These are phyloP conservation scores for Pharmacophagus antenor DNA, from an alignment of 2,888 invertebrate species.

Conservation along the genomic window DNA sequence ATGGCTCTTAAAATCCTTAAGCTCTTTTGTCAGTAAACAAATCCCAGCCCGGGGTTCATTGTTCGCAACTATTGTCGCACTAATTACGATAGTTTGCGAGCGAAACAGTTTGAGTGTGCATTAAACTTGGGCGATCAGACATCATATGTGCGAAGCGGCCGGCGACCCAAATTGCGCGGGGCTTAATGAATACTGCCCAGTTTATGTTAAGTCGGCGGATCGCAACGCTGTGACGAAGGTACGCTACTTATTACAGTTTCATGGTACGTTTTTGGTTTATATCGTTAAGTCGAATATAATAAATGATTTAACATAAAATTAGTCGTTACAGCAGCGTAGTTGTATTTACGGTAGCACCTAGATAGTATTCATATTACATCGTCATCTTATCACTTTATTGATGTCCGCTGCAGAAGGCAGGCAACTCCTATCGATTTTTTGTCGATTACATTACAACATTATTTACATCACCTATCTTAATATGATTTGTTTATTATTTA, in stretches of 20 bases:
- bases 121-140: slow-evolving; percentile 23
- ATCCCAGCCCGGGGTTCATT: slow-evolving; percentile 9
- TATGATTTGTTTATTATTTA: no score
- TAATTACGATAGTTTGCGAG: slow-evolving; percentile 25
- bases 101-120: slow-evolving; percentile 21
- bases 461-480: no score
- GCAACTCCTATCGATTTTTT: no score
- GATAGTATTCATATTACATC: no score
- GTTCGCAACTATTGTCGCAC: slow-evolving; percentile 15
- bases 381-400: no score
- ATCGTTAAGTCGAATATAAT: no score
- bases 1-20: slow-evolving; percentile 9
- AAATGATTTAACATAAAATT: no score
- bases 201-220: slow-evolving; percentile 13
- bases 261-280: not conserved
- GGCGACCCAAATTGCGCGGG: slow-evolving; percentile 25
- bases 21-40: slow-evolving; percentile 23
- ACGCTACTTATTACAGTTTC: not conserved
- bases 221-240: slow-evolving; percentile 2
- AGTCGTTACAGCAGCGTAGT: no score
- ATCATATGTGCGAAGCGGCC: slow-evolving; percentile 24
- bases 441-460: no score
- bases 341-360: no score
- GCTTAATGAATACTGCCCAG: slow-evolving; percentile 23
- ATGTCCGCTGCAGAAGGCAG: no score